These are phyloP conservation scores for Borostomias antarcticus DNA, from an alignment of 2,797 vertebrate species.

Conservation along the genomic window DNA sequence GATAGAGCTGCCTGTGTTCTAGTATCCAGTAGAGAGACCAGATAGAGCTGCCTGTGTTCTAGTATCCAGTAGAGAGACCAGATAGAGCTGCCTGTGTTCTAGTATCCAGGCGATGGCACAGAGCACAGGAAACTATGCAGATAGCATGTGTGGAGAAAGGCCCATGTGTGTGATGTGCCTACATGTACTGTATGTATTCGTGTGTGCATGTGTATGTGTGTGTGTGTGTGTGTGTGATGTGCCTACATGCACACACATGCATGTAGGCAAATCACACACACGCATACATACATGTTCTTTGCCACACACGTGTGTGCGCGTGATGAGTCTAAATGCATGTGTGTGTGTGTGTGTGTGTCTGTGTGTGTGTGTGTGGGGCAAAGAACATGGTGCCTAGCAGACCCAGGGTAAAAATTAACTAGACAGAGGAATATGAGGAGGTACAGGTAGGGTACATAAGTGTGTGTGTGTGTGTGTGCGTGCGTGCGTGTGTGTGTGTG, in stretches of 20 bases:
- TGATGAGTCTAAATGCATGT: too few relatives aligned
- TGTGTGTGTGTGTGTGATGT: not conserved
- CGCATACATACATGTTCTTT: too few relatives aligned
- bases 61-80: not conserved
- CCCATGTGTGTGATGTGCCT: conserved; percentile 10
- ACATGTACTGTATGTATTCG: not conserved
- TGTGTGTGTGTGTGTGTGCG: conserved; percentile 4
- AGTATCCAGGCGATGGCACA: conserved; percentile 15
- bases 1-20: too few relatives aligned
- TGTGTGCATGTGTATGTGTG: not conserved
- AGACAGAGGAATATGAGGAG: not conserved
- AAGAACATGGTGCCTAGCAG: not conserved
- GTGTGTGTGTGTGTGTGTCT: not conserved
- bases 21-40: not conserved
- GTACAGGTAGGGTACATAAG: not conserved
- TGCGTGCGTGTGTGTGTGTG: not conserved
- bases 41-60: too few relatives aligned
- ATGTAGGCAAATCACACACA: too few relatives aligned
- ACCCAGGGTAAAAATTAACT: too few relatives aligned
- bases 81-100: conserved; percentile 12
- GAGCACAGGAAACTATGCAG: not conserved
- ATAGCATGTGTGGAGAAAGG: not conserved
- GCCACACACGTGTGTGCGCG: too few relatives aligned
- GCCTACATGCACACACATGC: not conserved
- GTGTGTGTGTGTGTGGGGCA: not conserved